These are phyloP conservation scores for Euwallacea similis DNA, from an alignment of 1,140 invertebrate species.

Conservation along the genomic window DNA sequence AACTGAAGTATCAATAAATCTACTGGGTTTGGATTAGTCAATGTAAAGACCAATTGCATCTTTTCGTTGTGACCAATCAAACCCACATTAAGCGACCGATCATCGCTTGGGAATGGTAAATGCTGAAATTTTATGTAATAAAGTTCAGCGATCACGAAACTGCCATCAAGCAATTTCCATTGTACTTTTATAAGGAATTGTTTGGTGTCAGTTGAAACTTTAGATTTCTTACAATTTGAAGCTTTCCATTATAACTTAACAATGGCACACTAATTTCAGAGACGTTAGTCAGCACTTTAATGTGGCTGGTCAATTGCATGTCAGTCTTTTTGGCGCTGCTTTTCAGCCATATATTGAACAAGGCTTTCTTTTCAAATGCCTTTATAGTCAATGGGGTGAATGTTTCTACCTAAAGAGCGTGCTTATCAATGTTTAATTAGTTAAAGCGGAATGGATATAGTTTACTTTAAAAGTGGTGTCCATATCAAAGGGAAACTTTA, in stretches of 20 bases:
- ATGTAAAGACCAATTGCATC: conserved; percentile 69
- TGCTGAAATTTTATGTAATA: conserved; percentile 56
- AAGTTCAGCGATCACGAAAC: background rate
- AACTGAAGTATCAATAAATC: conserved; percentile 68
- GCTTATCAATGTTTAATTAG: conserved; percentile 8
- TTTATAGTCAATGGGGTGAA: conserved; percentile 65
- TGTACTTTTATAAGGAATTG: background rate
- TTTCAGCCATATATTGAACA: conserved; percentile 64
- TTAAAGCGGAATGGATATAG: conserved; percentile 11
- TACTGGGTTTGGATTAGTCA: conserved; percentile 79
- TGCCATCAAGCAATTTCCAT: background rate
- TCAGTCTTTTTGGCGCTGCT: conserved; percentile 58
- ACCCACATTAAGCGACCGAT: conserved; percentile 72
- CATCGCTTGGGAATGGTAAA: conserved; percentile 57
- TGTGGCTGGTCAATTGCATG: conserved; percentile 65
- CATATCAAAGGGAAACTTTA: conserved; percentile 65
- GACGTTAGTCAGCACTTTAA: conserved; percentile 73
- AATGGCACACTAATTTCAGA: conserved; percentile 71
- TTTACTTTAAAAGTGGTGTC: conserved; percentile 63
- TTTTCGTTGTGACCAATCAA: conserved; percentile 70
- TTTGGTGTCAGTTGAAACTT: too few species aligned
- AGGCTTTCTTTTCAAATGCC: conserved; percentile 62
- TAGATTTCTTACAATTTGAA: conserved; percentile 59
- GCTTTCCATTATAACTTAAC: conserved; percentile 73
- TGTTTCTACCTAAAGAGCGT: conserved; percentile 62